Evolutionary conservation across 2,797 vertebrate genomes (phyloP), one percentile per base, ranked within the genome.

Genomic region (Tauraco hartlaubi): DNA sequence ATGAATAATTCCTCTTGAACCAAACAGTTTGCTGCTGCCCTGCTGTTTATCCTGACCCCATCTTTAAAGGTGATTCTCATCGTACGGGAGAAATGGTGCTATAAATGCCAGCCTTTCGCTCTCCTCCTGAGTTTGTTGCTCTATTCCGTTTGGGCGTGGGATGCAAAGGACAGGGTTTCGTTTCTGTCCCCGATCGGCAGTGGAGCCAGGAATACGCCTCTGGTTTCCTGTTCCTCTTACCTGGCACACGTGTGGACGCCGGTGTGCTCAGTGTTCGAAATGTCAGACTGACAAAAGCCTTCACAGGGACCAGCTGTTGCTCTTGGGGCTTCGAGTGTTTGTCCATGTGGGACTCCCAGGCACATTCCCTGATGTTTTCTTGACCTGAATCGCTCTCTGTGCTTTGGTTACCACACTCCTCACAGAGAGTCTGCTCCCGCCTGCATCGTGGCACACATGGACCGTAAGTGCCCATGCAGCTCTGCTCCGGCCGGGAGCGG

Each of bases 171-270:
- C 5, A 17, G 26, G n/a, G 15, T 83, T 94, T 78, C 43, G 43
- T 44, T 66, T 85, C 54, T 5, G 1, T 2, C 37, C 81, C 52
- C 14, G 1, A 17, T 0, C 2, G 15, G 37, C 39, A 33, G 37
- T 1, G 7, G 55, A 43, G 39, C 43, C 39, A 37, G 63, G 54
- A 72, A 28, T 6, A 9, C 0, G 0, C 3, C 9, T 18, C 37
- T 84, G 72, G 2, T 55, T 85, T 88, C 25, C 44, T 58, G n/a
- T 58, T 86, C 49, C 46, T 58, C 29, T 75, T 48, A 15, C 48
- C 74, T 59, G 74, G 22, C 41, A 5, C 0, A 0, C 3, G 20
- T 8, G 0, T 0, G 0, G 58, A 10, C 0, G 1, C 49, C 0
- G 0, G 48, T 0, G 4, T 3, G 41, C 77, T 64, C 1, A 0